Evolutionary conservation across 2,888 invertebrate genomes (phyloP).

Genomic region (Mythimna impura): DNA sequence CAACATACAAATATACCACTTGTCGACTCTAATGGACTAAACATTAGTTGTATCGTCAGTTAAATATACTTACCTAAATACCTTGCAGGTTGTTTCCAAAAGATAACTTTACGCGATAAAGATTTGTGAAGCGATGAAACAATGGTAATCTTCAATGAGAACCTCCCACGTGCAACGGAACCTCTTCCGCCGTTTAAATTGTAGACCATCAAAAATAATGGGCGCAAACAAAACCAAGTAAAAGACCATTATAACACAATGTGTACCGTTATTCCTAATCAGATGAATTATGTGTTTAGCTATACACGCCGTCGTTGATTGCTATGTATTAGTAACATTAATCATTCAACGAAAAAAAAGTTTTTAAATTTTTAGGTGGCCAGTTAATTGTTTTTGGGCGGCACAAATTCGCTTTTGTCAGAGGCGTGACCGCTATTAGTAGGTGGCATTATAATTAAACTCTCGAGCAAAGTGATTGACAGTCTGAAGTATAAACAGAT

Average conservation of each 20-base stretch:
- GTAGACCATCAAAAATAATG: constrained; percentile 80
- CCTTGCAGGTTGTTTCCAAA: constrained; percentile 58
- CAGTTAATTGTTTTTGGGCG: constrained; percentile 72
- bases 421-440: constrained; percentile 73
- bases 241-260: constrained; percentile 76
- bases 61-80: constrained; percentile 42
- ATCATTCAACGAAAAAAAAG: constrained; percentile 66
- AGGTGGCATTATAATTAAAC: constrained; percentile 70
- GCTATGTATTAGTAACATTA: constrained; percentile 76
- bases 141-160: constrained; percentile 78
- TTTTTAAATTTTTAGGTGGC: constrained; percentile 60
- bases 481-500: constrained; percentile 70
- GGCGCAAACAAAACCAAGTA: constrained; percentile 78
- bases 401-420: constrained; percentile 69
- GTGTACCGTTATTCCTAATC: constrained; percentile 76
- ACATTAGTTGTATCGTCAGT: constrained; percentile 21
- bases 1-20: constrained; percentile 31
- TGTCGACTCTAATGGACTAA: constrained; percentile 10
- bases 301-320: constrained; percentile 68
- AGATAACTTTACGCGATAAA: constrained; percentile 73
- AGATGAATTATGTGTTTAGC: constrained; percentile 72
- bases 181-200: constrained; percentile 83
- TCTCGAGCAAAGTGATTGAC: constrained; percentile 74
- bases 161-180: constrained; percentile 84
- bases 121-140: constrained; percentile 73